Base-by-base conservation (phyloP, 1,140 invertebrate genomes). In the Steinernema feltiae region DNA sequence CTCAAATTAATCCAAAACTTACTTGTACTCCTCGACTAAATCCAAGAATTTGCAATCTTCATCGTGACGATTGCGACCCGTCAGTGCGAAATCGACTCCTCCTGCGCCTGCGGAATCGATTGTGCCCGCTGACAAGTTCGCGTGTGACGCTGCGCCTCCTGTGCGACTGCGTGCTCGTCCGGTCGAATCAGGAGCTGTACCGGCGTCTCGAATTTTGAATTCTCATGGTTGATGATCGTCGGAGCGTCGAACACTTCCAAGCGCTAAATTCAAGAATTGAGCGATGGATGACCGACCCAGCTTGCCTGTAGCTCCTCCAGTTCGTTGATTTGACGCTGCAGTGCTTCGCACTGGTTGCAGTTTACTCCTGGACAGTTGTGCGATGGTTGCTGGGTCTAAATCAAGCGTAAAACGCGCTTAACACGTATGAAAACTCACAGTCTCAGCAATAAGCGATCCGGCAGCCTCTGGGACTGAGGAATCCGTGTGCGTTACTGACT, bases 171-270 rank as follows among this genome's bases (percentile, higher is more conserved):
- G 53, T 63, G 53, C 24, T 63, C 53, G 24, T 63, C 53, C 3
- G 53, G 53, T 63, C 53, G 53, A n/a, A 63, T 63, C 7, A 63
- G 53, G 2, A 63, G 53, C 53, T 63, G 53, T 17, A 63, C 53
- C 2, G 53, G 24, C 7, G 53, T 15, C 3, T 63, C 53, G 53
- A 63, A 63, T 63, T 63, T 63, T 21, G 53, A 15, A 27, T n/a
- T n/a, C n/a, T n/a, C n/a, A n/a, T n/a, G n/a, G n/a, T n/a, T n/a
- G n/a, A n/a, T n/a, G n/a, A n/a, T n/a, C n/a, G n/a, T n/a, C n/a
- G 41, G 41, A 3, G 53, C 53, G 53, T 63, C 53, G 3, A 7
- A 63, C 15, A 63, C 53, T 63, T 63, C 53, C 3, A 63, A 27
- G 15, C 53, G 53, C 53, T 63, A 27, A 46, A 46, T 46, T 7